Evolutionary conservation across 2,888 invertebrate genomes (phyloP).

Genomic region (Drosophila atripex): DNA sequence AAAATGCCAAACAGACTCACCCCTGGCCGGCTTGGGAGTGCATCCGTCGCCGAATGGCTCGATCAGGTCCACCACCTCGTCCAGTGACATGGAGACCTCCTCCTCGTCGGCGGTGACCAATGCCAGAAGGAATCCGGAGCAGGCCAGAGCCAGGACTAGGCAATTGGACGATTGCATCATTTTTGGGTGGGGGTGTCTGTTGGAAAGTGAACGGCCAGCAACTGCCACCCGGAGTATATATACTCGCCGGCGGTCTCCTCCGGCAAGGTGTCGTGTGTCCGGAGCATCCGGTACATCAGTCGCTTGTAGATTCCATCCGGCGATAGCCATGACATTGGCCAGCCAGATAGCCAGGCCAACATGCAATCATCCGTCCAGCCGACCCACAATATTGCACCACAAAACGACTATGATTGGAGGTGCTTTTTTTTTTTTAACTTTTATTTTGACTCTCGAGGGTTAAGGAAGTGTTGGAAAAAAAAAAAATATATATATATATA

Average conservation of each 20-base stretch:
- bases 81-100: conserved; percentile 51
- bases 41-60: conserved; percentile 62
- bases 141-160: conserved; percentile 38
- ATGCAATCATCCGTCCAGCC: conserved; percentile 28
- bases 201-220: conserved; percentile 16
- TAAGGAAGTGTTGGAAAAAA: background rate
- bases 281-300: conserved; percentile 29
- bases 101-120: conserved; percentile 47
- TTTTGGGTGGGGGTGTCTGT: conserved; percentile 2
- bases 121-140: conserved; percentile 18
- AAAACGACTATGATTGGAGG: conserved; percentile 2
- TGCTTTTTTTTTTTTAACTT: conserved; percentile 3
- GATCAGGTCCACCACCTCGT: conserved; percentile 62
- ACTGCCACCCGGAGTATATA: conserved; percentile 9
- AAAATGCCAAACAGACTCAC: conserved; percentile 42
- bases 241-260: conserved; percentile 7
- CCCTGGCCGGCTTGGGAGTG: conserved; percentile 51
- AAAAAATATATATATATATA: too few species aligned
- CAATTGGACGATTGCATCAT: conserved; percentile 13
- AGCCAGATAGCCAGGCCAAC: conserved; percentile 2
- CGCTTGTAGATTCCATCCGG: conserved; percentile 28
- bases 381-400: conserved; percentile 17
- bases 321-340: conserved; percentile 36
- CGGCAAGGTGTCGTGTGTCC: background rate
- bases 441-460: conserved; percentile 26